Conservation (phyloP, 2,888 invertebrate genomes). For the Leucophenga montana region DNA sequence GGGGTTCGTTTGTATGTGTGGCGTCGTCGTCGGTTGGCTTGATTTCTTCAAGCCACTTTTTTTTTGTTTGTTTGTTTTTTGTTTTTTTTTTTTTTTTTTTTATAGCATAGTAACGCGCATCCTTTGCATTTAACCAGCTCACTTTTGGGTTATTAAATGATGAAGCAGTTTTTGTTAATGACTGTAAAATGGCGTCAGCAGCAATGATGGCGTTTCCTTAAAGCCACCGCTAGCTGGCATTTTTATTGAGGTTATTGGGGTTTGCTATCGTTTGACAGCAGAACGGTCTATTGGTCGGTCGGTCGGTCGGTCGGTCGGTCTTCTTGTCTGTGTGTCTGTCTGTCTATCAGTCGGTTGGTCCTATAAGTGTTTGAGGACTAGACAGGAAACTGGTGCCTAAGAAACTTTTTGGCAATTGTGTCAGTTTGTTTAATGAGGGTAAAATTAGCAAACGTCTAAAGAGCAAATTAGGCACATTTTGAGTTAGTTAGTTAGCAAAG, state of each 20-base stretch:
- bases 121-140: conserved; percentile 66
- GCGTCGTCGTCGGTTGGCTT: conserved; percentile 18
- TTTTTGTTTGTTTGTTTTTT: neutral
- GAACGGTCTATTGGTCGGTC: conserved; percentile 7
- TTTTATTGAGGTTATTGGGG: conserved; percentile 30
- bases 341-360: conserved; percentile 39
- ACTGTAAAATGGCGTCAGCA: conserved; percentile 57
- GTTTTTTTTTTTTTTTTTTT: conserved; percentile 32
- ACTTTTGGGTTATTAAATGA: conserved; percentile 68
- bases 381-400: neutral
- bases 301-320: conserved; percentile 29
- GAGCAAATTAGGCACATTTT: conserved; percentile 64
- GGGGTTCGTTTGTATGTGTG: conserved; percentile 29
- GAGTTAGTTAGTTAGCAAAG: conserved; percentile 50
- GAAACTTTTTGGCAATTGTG: conserved; percentile 43
- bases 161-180: conserved; percentile 67
- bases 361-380: conserved; percentile 7
- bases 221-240: conserved; percentile 34
- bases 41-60: conserved; percentile 23
- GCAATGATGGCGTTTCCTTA: conserved; percentile 41
- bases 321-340: no score
- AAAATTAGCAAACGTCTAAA: conserved; percentile 65
- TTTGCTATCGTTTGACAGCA: conserved; percentile 26
- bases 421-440: conserved; percentile 67
- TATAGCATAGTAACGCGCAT: conserved; percentile 44